Percentiles rank a stretch among this genome's conserved stretches.
Conservation (phyloP, 2,113 vertebrate genomes). For the Cephalopholis sonnerati region DNA sequence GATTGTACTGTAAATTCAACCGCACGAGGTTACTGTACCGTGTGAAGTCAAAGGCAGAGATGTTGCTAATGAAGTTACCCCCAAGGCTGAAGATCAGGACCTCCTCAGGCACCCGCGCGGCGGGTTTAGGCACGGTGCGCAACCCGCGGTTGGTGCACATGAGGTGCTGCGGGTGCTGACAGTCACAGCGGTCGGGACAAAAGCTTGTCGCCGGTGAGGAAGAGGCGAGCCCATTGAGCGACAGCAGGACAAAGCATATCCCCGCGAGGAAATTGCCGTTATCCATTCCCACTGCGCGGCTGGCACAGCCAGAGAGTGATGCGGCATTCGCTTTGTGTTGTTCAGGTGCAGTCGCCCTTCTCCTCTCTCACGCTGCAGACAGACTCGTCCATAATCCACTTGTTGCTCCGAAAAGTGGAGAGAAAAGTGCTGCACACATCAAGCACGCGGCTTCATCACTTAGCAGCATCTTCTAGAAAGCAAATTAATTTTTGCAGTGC, state of each 20-base stretch:
- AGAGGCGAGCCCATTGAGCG: conserved; percentile 60
- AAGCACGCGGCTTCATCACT: conserved; percentile 22
- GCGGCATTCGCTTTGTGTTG: conserved; percentile 53
- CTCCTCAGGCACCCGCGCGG: conserved; percentile 80
- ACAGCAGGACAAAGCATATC: conserved; percentile 80
- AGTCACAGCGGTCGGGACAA: conserved; percentile 95
- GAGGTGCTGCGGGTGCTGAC: conserved; percentile 91
- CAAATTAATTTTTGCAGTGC: conserved; percentile 45
- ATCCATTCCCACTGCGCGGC: conserved; percentile 67
- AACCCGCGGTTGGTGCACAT: conserved; percentile 95
- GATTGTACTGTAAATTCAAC: conserved; percentile 95
- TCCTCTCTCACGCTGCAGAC: conserved; percentile 34
- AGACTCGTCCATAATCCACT: conserved; percentile 62
- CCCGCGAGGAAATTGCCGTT: conserved; percentile 52
- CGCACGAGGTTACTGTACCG: conserved; percentile 88
- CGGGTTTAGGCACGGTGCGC: conserved; percentile 86
- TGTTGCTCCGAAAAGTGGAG: conserved; percentile 15
- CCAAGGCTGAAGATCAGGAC: conserved; percentile 92
- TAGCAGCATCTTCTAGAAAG: conserved; percentile 22
- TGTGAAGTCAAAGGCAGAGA: conserved; percentile 90
- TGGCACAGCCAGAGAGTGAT: conserved; percentile 24
- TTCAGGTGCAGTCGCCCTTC: conserved; percentile 65
- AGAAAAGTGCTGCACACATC: neutral
- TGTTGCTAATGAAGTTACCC: conserved; percentile 94
- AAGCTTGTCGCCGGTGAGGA: conserved; percentile 72